These are phyloP conservation scores for Agrilus planipennis DNA, from an alignment of 1,140 invertebrate genomes.

Conservation along the genomic window DNA sequence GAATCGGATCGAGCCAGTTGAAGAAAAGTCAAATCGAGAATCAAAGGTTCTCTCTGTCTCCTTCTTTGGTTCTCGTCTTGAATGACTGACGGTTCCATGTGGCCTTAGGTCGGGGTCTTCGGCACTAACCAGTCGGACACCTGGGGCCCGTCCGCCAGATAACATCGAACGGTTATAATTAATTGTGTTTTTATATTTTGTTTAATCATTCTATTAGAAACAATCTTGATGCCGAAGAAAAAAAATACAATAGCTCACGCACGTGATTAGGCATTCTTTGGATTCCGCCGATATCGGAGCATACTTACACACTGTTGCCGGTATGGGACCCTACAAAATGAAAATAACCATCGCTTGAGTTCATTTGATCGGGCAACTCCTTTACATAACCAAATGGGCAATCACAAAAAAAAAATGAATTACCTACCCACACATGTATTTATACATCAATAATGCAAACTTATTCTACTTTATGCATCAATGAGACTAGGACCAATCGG, in stretches of 20 bases:
- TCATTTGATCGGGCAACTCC: background rate
- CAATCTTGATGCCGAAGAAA: slow-evolving; percentile 19
- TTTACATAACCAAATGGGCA: background rate
- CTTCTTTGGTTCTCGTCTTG: background rate
- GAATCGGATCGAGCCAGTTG: background rate
- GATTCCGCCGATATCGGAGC: slow-evolving; percentile 14
- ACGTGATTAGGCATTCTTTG: slow-evolving; percentile 19
- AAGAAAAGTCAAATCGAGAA: slow-evolving; percentile 10
- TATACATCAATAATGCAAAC: too few species aligned
- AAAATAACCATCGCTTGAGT: background rate
- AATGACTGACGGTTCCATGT: slow-evolving; percentile 21
- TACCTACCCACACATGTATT: too few species aligned
- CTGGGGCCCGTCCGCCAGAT: slow-evolving; percentile 24
- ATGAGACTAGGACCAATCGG: too few species aligned
- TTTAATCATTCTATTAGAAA: slow-evolving; percentile 34
- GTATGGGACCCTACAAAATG: background rate
- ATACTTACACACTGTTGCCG: background rate
- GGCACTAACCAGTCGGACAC: slow-evolving; percentile 21
- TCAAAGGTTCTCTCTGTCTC: slow-evolving; percentile 5
- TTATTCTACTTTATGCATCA: too few species aligned
- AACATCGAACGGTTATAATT: slow-evolving; percentile 31
- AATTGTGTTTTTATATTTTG: slow-evolving; percentile 35
- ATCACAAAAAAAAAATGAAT: background rate
- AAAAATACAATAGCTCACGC: slow-evolving; percentile 12
- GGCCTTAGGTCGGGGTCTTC: slow-evolving; percentile 14